A percentile compares a stretch with the other conserved stretches of the same genome.
phyloP scores from a whole-genome alignment of 1,140 invertebrate species.

The Nilaparvata lugens region DNA sequence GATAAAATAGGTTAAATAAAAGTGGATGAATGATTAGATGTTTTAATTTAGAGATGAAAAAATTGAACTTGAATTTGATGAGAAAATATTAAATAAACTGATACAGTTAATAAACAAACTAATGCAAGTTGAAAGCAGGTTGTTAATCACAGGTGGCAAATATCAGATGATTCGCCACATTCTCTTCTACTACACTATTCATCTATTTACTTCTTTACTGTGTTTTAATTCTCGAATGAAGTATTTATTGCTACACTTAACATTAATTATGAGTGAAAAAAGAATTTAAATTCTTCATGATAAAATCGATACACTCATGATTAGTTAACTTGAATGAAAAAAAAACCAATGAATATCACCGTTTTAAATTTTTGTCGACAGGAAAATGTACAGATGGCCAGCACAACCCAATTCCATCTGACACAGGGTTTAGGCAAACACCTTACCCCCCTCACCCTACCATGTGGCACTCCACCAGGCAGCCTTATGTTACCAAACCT shows the following conservation, averaged over 20 bases:
- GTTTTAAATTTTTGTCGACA: background rate
- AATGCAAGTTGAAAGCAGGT: no score
- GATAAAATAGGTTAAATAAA: no score
- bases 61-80: no score
- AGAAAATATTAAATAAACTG: no score
- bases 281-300: background rate
- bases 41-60: no score
- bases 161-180: no score
- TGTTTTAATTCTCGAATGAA: no score
- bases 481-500: slow-evolving; percentile 22
- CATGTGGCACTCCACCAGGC: slow-evolving; percentile 11
- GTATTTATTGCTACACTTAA: background rate
- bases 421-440: background rate
- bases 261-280: background rate
- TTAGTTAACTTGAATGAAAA: background rate
- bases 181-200: no score
- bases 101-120: no score
- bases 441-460: background rate
- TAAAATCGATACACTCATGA: background rate
- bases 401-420: background rate
- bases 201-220: no score
- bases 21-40: no score
- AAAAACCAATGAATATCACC: background rate
- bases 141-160: no score
- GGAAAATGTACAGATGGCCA: background rate